These are phyloP conservation scores for Chaenodraco wilsoni DNA, from an alignment of 2,797 vertebrate genomes.

Conservation along the genomic window DNA sequence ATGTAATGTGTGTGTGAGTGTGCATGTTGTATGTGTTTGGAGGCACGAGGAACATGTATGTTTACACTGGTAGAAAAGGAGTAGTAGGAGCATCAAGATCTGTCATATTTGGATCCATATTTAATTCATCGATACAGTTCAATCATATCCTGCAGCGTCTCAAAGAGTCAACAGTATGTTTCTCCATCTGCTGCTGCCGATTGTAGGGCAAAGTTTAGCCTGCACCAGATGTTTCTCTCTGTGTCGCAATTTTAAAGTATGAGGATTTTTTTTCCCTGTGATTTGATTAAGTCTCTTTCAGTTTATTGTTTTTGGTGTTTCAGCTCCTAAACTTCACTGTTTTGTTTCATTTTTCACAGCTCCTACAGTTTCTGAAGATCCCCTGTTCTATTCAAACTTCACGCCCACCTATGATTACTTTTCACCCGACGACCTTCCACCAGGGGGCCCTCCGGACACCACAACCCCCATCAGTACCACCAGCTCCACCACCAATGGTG, in stretches of 20 bases:
- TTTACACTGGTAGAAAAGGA: slow-evolving; percentile 6
- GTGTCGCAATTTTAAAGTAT: neutral
- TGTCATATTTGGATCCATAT: slow-evolving; percentile 19
- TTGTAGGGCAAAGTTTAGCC: slow-evolving; percentile 20
- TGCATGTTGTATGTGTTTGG: slow-evolving; percentile 40
- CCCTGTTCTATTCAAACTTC: slow-evolving; percentile 41
- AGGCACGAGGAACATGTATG: slow-evolving; percentile 28
- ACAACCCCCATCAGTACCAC: slow-evolving; percentile 73
- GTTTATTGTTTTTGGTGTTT: neutral
- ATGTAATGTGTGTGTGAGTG: slow-evolving; percentile 41
- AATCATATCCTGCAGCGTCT: slow-evolving; percentile 7
- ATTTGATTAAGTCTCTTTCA: neutral
- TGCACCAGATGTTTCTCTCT: neutral
- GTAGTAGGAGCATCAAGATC: slow-evolving; percentile 6
- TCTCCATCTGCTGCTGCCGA: slow-evolving; percentile 63
- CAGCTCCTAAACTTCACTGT: no score
- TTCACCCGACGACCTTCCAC: slow-evolving; percentile 4
- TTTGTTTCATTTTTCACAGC: neutral
- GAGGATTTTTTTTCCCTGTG: no score
- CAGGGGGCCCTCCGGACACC: slow-evolving; percentile 65
- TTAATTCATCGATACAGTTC: slow-evolving; percentile 10
- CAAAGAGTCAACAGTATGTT: slow-evolving; percentile 39
- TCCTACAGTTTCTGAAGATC: neutral
- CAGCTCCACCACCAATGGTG: slow-evolving; percentile 81
- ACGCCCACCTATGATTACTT: neutral